Evolutionary conservation across 2,113 vertebrate species (phyloP).

Genomic region (Microcebus murinus): DNA sequence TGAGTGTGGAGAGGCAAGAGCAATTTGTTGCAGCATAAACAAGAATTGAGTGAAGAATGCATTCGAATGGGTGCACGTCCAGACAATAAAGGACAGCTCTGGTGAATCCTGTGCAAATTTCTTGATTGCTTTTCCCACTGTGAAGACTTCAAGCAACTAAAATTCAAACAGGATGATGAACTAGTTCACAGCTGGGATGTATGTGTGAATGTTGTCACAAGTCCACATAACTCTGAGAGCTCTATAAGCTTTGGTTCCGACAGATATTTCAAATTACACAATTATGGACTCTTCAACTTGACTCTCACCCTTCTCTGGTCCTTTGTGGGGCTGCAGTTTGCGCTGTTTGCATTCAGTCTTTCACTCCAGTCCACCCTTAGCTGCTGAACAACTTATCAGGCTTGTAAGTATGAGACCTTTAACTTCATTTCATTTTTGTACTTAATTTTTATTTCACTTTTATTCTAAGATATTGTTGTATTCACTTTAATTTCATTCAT

Average conservation of each 20-base stretch:
- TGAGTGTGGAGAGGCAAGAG: background rate
- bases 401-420: background rate
- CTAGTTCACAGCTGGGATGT: background rate
- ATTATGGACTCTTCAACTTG: background rate
- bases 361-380: background rate
- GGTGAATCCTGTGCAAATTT: background rate
- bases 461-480: background rate
- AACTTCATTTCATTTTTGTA: background rate
- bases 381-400: background rate
- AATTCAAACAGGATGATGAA: background rate
- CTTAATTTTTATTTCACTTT: slow-evolving; percentile 37
- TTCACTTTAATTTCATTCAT: background rate
- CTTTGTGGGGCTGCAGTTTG: background rate
- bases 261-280: background rate
- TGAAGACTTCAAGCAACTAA: background rate
- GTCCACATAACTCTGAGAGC: background rate
- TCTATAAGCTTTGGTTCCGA: background rate
- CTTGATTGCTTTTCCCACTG: background rate
- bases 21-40: background rate
- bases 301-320: background rate
- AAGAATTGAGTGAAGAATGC: background rate
- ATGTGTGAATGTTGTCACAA: background rate
- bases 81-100: background rate
- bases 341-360: background rate
- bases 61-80: no score